phyloP scores from a whole-genome alignment of 2,888 invertebrate species.

The Epiblema foenella region DNA sequence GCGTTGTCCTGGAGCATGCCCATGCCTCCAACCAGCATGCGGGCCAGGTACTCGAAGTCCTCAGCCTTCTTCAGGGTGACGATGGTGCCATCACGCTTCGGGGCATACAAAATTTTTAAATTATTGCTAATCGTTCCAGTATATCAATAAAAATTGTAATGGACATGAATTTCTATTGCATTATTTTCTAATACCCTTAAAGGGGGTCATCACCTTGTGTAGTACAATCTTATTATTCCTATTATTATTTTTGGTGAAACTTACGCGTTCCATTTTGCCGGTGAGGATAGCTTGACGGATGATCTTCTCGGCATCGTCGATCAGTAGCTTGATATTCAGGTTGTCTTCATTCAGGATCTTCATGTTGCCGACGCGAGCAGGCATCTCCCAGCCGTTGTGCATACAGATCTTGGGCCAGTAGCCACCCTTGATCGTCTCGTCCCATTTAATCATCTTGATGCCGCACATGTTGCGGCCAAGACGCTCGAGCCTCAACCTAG shows the following conservation, averaged over 20 bases:
- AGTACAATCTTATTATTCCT: not conserved
- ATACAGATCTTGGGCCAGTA: slow-evolving; percentile 86
- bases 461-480: slow-evolving; percentile 78
- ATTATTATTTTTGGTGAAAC: slow-evolving; percentile 47
- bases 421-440: slow-evolving; percentile 73
- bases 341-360: slow-evolving; percentile 62
- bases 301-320: slow-evolving; percentile 79
- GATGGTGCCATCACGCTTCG: slow-evolving; percentile 83
- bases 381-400: slow-evolving; percentile 84
- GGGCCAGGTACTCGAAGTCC: slow-evolving; percentile 87
- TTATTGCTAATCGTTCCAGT: not conserved
- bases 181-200: too few species aligned
- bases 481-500: slow-evolving; percentile 83
- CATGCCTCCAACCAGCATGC: slow-evolving; percentile 87
- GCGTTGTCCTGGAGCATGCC: slow-evolving; percentile 83
- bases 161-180: too few species aligned
- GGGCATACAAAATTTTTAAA: not conserved
- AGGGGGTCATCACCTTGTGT: too few species aligned
- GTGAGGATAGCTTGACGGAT: slow-evolving; percentile 79
- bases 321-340: slow-evolving; percentile 59
- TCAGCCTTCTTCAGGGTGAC: slow-evolving; percentile 87
- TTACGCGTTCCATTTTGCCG: slow-evolving; percentile 72
- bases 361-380: slow-evolving; percentile 79
- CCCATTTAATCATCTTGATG: slow-evolving; percentile 77
- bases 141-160: not conserved